phyloP scores from a whole-genome alignment of 2,888 invertebrate species.

The Caenorhabditis auriculariae region DNA sequence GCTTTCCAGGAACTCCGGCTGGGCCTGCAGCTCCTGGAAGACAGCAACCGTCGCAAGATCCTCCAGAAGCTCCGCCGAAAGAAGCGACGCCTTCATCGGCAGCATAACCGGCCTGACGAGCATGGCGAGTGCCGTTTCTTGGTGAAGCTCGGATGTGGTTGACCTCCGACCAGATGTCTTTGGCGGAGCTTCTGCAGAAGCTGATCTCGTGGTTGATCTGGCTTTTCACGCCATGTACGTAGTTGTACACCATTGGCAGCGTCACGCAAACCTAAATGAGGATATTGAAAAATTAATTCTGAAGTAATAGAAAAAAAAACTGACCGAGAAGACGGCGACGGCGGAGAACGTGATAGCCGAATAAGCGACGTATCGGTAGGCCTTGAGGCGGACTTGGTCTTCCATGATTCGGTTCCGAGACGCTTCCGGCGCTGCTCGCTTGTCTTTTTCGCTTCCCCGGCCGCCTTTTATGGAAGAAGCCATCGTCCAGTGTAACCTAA shows the following conservation, averaged over 20 bases:
- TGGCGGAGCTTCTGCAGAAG: conserved; percentile 35
- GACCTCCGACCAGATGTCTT: conserved; percentile 41
- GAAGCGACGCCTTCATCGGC: conserved; percentile 3
- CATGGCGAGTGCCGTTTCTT: conserved; percentile 29
- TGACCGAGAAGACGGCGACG: no score
- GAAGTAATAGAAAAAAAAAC: no score
- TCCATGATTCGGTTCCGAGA: no score
- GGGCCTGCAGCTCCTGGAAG: conserved; percentile 44
- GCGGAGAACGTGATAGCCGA: no score
- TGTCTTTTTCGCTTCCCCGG: no score
- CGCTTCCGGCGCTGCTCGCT: no score
- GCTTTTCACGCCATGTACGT: conserved; percentile 21
- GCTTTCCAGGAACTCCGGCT: conserved; percentile 41
- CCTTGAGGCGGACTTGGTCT: no score
- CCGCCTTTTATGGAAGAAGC: no score
- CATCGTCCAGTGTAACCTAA: no score
- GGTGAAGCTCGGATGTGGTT: conserved; percentile 39
- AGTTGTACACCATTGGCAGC: conserved; percentile 26
- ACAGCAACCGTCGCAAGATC: conserved; percentile 51
- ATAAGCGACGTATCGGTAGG: no score
- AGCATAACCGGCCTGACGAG: conserved; percentile 41
- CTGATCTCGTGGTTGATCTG: conserved; percentile 24
- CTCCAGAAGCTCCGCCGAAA: conserved; percentile 1
- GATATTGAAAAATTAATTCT: no score
- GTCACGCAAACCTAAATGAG: conserved; percentile 25